Conservation (phyloP, 2,888 invertebrate species). For the Flabesymbios commensalis region DNA sequence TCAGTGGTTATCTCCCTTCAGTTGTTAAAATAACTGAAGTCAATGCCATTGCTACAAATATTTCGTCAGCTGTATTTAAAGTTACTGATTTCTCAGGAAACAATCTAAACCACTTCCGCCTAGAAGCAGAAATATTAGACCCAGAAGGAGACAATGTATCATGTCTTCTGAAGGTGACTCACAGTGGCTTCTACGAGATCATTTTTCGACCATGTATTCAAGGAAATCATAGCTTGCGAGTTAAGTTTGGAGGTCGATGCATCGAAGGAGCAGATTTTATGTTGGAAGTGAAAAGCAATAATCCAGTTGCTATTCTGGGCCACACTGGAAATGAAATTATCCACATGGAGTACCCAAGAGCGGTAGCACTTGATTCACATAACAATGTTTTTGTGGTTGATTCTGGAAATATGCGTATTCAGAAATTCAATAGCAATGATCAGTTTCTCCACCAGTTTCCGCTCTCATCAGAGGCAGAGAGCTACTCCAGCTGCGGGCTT, state of each 20-base stretch:
- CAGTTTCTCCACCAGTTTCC: slow-evolving; percentile 17
- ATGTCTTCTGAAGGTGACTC: slow-evolving; percentile 12
- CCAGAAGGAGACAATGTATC: slow-evolving; percentile 27
- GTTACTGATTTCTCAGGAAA: slow-evolving; percentile 20
- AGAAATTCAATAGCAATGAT: slow-evolving; percentile 20
- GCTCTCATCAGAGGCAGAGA: slow-evolving; percentile 16
- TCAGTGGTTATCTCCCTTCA: slow-evolving; percentile 17
- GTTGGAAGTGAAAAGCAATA: slow-evolving; percentile 33
- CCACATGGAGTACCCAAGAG: slow-evolving; percentile 32
- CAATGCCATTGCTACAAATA: slow-evolving; percentile 18
- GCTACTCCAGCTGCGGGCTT: slow-evolving; percentile 31
- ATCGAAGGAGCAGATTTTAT: slow-evolving; percentile 17
- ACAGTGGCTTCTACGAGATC: slow-evolving; percentile 28
- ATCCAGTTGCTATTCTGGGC: slow-evolving; percentile 29
- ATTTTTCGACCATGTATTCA: slow-evolving; percentile 32
- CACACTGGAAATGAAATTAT: slow-evolving; percentile 16
- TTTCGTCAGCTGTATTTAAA: slow-evolving; percentile 17
- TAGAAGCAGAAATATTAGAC: slow-evolving; percentile 28
- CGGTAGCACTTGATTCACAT: slow-evolving; percentile 26
- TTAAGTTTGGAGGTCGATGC: slow-evolving; percentile 24
- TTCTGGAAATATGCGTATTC: slow-evolving; percentile 33
- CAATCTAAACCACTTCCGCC: slow-evolving; percentile 20
- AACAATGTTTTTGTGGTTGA: slow-evolving; percentile 33
- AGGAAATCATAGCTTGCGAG: slow-evolving; percentile 27
- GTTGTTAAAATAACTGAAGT: slow-evolving; percentile 13